These are phyloP conservation scores for Penaeus japonicus DNA, from an alignment of 1,140 invertebrate genomes.

Conservation along the genomic window DNA sequence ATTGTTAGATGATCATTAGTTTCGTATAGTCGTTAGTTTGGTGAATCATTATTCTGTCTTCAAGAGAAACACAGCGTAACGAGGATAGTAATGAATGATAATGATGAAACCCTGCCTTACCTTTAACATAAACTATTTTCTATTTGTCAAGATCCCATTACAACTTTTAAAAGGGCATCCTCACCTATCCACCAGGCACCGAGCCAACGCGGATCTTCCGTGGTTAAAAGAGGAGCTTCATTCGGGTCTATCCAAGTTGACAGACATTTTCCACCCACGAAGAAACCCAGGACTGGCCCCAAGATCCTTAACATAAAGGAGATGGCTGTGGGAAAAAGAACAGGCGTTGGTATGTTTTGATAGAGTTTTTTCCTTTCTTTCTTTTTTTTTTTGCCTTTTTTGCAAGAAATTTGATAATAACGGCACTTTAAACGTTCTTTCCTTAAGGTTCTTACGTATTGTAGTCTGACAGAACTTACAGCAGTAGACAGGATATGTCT, in stretches of 20 bases:
- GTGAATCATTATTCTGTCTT: no score
- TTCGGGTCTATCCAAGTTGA: conserved; percentile 26
- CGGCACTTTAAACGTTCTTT: no score
- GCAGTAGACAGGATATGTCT: conserved; percentile 70
- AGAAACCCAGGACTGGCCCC: conserved; percentile 38
- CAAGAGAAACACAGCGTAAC: neutral
- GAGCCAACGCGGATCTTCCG: conserved; percentile 62
- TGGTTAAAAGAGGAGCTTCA: conserved; percentile 41
- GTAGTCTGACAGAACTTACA: neutral
- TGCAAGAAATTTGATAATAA: no score
- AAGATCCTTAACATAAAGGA: conserved; percentile 34
- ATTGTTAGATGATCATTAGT: no score
- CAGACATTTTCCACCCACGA: conserved; percentile 45
- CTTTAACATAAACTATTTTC: no score
- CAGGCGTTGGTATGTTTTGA: no score
- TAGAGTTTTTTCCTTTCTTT: no score
- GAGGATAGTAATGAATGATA: neutral
- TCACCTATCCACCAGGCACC: conserved; percentile 64
- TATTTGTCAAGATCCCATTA: neutral
- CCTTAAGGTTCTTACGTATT: no score
- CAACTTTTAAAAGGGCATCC: neutral
- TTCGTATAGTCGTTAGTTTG: no score
- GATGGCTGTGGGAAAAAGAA: neutral
- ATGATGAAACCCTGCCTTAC: no score
- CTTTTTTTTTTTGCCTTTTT: no score